Evolutionary conservation across 2,888 invertebrate genomes (phyloP), one percentile per base, ranked within the genome.

Genomic region (Leptura quadrifasciata): DNA sequence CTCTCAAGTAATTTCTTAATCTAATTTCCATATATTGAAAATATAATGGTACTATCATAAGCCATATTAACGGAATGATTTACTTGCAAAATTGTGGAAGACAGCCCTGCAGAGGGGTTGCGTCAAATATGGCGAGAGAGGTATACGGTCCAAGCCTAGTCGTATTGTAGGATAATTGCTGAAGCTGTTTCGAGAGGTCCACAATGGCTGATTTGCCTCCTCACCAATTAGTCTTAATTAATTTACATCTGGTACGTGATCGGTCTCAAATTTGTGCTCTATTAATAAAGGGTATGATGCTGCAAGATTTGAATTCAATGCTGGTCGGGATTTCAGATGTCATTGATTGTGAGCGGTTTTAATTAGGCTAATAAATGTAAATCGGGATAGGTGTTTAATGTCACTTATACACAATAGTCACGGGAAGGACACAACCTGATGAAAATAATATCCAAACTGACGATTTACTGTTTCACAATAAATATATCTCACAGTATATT

Each of bases 181-280:
- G 58, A n/a, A 69, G 69, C 69, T 21, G 69, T 78, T 80, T 78
- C 77, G 68, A 76, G 76, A 76, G 81, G 79, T 79, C 79, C 76
- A 77, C 80, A 80, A 78, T 68, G 74, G 78, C 72, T 80, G 79
- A 80, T 79, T 82, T 76, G 76, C 79, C 79, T 79, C 73, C 77
- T 72, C 75, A 58, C 77, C 79, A 83, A 82, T 83, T 82, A 83
- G 80, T 75, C 76, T 79, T 81, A 81, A 83, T 83, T 81, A 82
- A 82, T 82, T 80, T 83, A 81, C 79, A 79, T 75, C 76, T 75
- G 79, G 75, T 76, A 80, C 76, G 78, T 80, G 80, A 81, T 80
- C 69, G 69, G 69, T 63, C 65, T 73, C 55, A 21, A 73, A 73
- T 73, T 73, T 65, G 63, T 24, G 57, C 58, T 58, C 57, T 58